Evolutionary conservation across 2,888 invertebrate genomes (phyloP).

Genomic region (Allolobophora icterica): DNA sequence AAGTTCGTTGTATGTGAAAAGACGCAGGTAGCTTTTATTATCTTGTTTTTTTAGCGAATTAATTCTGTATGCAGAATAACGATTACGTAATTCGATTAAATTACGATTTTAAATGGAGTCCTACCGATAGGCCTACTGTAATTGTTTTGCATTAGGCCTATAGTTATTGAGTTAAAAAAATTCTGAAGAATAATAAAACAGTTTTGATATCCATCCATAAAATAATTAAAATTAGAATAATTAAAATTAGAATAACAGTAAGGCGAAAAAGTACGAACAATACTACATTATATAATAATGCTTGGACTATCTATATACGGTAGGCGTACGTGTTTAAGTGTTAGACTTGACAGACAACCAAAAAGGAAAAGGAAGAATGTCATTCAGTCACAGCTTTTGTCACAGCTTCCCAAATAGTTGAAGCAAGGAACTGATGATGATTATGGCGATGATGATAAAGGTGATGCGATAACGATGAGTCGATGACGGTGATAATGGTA

Average conservation of each 20-base stretch:
- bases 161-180: background rate
- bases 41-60: background rate
- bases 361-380: background rate
- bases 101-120: no score
- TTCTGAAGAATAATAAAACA: background rate
- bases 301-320: no score
- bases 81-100: no score
- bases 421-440: background rate
- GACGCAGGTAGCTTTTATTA: background rate
- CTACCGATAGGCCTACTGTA: no score
- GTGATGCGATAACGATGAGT: no score
- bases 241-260: no score
- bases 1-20: constrained; percentile 31
- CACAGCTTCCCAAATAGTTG: background rate
- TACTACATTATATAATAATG: no score
- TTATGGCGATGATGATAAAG: background rate
- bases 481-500: no score
- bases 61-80: background rate
- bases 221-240: background rate
- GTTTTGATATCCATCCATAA: background rate
- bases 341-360: background rate
- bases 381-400: background rate
- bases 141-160: no score
- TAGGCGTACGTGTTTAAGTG: no score
- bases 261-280: no score